Evolutionary conservation across 2,797 vertebrate species (phyloP), one percentile per base, ranked within the genome.

Genomic region (Rhinoraja longicauda): DNA sequence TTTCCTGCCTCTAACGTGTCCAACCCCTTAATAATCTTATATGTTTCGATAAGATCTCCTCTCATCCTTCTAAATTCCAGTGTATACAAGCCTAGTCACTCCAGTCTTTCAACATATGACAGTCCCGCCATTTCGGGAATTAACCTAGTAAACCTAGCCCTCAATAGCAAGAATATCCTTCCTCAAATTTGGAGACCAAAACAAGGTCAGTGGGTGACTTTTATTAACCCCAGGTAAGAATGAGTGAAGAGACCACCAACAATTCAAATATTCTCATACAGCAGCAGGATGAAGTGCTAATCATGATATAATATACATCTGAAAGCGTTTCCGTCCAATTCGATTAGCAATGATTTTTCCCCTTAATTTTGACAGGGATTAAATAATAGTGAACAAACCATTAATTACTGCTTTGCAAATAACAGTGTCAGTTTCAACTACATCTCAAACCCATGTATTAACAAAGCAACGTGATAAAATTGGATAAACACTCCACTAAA

Each of bases 371-470:
- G 86, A 29, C 82, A 12, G 57, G 4, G 53, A n/a, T 62, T 88
- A 64, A 36, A 88, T 88, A 67, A 67, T 88, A 32, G 84, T 36
- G 36, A 19, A n/a, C 5, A 36, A 88, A 77, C n/a, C 32, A 36
- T 77, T 77, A 77, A 64, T 67, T 36, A 21, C 59, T 19, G 32
- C 62, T 67, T 88, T 21, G n/a, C 84, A 88, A 88, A 88, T 67
- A 64, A 88, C 84, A 88, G 59, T 59, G 62, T 88, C 59, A 88
- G n/a, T 67, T 88, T 36, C n/a, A 88, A 88, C 84, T 19, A 67
- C 26, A 64, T 67, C n/a, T 32, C 62, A 86, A 7, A 67, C 84
- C 62, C 15, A 7, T 86, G 57, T 88, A 88, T 88, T 67, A 88
- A 67, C 84, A 86, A 10, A 77, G n/a, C 76, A 77, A 77, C 17